Evolutionary conservation across 2,888 invertebrate species (phyloP).

Genomic region (Leucoma salicis): DNA sequence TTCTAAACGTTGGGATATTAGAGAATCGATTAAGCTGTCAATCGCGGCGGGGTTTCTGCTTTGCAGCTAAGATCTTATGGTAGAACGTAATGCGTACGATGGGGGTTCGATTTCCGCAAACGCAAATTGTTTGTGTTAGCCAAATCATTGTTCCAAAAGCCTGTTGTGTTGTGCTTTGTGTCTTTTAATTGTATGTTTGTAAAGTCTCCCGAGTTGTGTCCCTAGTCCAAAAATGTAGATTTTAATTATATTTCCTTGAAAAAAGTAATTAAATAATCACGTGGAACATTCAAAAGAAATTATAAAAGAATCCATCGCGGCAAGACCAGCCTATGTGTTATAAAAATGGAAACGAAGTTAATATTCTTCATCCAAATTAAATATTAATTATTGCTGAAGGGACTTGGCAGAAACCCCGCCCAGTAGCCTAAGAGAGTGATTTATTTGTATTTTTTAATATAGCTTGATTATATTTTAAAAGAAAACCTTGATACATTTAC

Average conservation of each 20-base stretch:
- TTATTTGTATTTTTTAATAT: conserved; percentile 42
- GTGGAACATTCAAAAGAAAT: conserved; percentile 12
- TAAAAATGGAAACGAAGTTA: conserved; percentile 35
- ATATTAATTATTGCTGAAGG: conserved; percentile 42
- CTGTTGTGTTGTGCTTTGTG: too few relatives aligned
- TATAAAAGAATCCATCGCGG: conserved; percentile 18
- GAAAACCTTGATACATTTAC: conserved; percentile 24
- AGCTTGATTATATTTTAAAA: conserved; percentile 42
- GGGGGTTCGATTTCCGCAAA: too few relatives aligned
- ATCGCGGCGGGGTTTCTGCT: too few relatives aligned
- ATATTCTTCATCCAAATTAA: conserved; percentile 43
- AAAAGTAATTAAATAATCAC: not conserved
- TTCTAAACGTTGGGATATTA: too few relatives aligned
- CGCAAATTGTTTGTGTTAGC: too few relatives aligned
- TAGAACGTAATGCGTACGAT: too few relatives aligned
- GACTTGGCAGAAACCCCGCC: conserved; percentile 33
- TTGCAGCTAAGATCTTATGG: too few relatives aligned
- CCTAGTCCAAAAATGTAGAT: not conserved
- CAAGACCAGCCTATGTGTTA: conserved; percentile 16
- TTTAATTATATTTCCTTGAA: not conserved
- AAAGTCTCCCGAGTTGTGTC: too few relatives aligned
- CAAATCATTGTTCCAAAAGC: too few relatives aligned
- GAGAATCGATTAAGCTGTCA: too few relatives aligned
- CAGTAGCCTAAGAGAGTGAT: conserved; percentile 41
- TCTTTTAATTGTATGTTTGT: too few relatives aligned